A percentile compares a stretch with the other conserved stretches of the same genome.
These are phyloP conservation scores for Leucophenga montana DNA, from an alignment of 2,888 invertebrate species.

Conservation along the genomic window DNA sequence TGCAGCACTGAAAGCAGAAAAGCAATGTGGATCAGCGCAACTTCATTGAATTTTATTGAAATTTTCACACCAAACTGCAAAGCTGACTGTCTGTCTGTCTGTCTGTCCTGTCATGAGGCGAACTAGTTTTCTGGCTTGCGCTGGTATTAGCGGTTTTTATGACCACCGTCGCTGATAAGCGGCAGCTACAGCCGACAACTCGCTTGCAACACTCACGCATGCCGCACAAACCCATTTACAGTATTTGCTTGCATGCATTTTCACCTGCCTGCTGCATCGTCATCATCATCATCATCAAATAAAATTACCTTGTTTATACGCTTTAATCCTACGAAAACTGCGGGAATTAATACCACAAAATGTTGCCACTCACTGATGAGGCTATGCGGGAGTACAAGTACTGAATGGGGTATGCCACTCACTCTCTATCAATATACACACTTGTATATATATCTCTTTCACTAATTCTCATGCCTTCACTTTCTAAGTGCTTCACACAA, in stretches of 20 bases:
- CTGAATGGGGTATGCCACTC: slow-evolving; percentile 19
- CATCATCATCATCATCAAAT: slow-evolving; percentile 42
- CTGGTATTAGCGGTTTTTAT: slow-evolving; percentile 54
- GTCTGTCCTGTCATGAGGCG: not conserved
- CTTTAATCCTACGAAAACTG: slow-evolving; percentile 49
- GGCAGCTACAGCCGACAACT: slow-evolving; percentile 24
- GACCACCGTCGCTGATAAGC: slow-evolving; percentile 49
- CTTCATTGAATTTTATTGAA: slow-evolving; percentile 62
- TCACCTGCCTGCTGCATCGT: slow-evolving; percentile 27
- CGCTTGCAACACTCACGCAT: not conserved
- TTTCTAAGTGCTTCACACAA: not conserved
- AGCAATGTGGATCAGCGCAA: slow-evolving; percentile 40
- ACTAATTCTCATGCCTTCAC: not conserved
- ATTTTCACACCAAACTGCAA: slow-evolving; percentile 58
- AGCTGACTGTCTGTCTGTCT: slow-evolving; percentile 30
- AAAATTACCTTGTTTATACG: slow-evolving; percentile 61
- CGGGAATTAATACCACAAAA: slow-evolving; percentile 47
- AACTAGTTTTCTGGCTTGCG: slow-evolving; percentile 1
- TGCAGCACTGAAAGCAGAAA: slow-evolving; percentile 7
- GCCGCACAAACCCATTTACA: not conserved
- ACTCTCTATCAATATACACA: slow-evolving; percentile 37
- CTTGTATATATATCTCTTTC: not conserved
- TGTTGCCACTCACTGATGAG: slow-evolving; percentile 39
- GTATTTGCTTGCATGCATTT: slow-evolving; percentile 15
- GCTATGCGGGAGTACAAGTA: slow-evolving; percentile 48